Percentiles rank a stretch among this genome's conserved stretches.
Conservation (phyloP, 2,888 invertebrate genomes). For the Ecdyonurus torrentis region DNA sequence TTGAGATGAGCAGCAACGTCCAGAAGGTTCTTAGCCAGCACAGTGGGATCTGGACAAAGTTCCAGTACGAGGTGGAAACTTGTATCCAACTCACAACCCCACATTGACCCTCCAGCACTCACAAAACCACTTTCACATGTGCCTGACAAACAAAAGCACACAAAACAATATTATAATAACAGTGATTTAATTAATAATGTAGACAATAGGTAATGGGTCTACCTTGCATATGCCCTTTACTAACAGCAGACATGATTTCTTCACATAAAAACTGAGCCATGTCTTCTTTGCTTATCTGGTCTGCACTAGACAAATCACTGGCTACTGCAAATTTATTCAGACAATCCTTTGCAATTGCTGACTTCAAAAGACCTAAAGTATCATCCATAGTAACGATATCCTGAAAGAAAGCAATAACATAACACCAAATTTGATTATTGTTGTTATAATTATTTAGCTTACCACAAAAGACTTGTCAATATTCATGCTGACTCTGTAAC, state of each 20-base stretch:
- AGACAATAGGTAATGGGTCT: no score
- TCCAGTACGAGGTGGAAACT: constrained; percentile 33
- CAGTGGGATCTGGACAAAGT: constrained; percentile 31
- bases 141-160: no score
- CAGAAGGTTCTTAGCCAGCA: constrained; percentile 32
- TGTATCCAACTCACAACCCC: constrained; percentile 37
- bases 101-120: constrained; percentile 19
- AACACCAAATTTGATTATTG: neutral
- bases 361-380: constrained; percentile 32
- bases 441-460: constrained; percentile 2
- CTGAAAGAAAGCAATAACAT: constrained; percentile 23
- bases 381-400: constrained; percentile 34
- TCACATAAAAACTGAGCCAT: constrained; percentile 43
- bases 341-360: constrained; percentile 33
- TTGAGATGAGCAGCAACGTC: constrained; percentile 8
- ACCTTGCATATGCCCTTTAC: constrained; percentile 21
- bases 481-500: constrained; percentile 37
- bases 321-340: constrained; percentile 38
- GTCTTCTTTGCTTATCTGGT: constrained; percentile 33
- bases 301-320: constrained; percentile 39
- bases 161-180: no score
- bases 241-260: constrained; percentile 34
- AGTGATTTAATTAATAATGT: no score
- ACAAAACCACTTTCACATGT: no score
- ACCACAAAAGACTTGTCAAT: constrained; percentile 25